Evolutionary conservation across 2,113 vertebrate species (phyloP).

Genomic region (Phylloscopus trochiloides): DNA sequence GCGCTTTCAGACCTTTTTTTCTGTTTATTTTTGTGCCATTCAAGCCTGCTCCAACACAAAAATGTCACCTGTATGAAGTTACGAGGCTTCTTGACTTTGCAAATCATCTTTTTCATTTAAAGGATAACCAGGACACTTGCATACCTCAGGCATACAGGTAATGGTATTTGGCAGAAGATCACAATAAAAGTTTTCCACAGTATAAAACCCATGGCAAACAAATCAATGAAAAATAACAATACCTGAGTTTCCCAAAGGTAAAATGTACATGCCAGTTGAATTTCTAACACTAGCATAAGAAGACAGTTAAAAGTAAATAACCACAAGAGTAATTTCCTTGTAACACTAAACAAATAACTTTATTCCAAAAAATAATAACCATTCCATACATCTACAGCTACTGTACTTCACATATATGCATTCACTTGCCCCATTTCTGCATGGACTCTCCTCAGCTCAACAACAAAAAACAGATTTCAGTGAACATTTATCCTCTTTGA

Average conservation of each 20-base stretch:
- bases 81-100: background rate
- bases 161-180: background rate
- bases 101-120: background rate
- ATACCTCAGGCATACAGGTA: background rate
- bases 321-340: background rate
- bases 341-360: background rate
- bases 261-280: background rate
- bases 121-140: background rate
- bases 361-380: background rate
- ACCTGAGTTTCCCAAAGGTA: background rate
- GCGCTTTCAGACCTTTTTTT: background rate
- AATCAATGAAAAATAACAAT: background rate
- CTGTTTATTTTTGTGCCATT: background rate
- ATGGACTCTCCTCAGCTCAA: background rate
- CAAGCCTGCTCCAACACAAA: background rate
- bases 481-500: background rate
- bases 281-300: background rate
- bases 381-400: background rate
- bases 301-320: background rate
- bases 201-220: background rate
- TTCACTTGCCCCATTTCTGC: background rate
- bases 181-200: background rate
- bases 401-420: background rate
- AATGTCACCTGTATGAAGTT: background rate
- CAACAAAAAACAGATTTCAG: background rate